These are phyloP conservation scores for Gastracanthus pulcherrimus DNA, from an alignment of 2,888 invertebrate genomes.

Conservation along the genomic window DNA sequence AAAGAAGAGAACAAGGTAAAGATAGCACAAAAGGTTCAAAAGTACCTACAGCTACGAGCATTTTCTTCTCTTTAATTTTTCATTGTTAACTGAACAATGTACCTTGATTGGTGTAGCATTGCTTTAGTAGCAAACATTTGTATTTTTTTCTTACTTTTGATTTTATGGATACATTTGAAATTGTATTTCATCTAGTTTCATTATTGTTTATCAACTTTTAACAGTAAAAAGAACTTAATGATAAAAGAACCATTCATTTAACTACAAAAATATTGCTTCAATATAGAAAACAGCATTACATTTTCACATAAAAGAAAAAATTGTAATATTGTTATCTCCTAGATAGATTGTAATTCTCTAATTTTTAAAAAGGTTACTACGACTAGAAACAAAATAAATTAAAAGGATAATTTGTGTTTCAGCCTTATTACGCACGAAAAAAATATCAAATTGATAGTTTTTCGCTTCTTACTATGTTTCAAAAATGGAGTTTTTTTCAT, in stretches of 20 bases:
- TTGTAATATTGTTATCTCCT: not conserved
- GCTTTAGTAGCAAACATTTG: not conserved
- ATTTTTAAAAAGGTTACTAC: not conserved
- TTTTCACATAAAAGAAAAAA: not conserved
- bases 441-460: not conserved
- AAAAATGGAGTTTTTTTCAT: constrained; percentile 4
- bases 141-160: not conserved
- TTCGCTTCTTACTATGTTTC: not conserved
- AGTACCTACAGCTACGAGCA: constrained; percentile 35
- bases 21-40: constrained; percentile 46
- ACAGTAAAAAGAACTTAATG: not conserved
- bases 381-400: constrained; percentile 53
- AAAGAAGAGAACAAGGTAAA: constrained; percentile 42
- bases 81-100: constrained; percentile 9
- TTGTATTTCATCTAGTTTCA: not conserved
- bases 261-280: constrained; percentile 26
- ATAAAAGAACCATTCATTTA: not conserved
- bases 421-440: constrained; percentile 29
- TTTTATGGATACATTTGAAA: not conserved
- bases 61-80: constrained; percentile 38
- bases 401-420: constrained; percentile 15
- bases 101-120: not conserved
- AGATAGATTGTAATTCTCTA: not conserved
- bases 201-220: not conserved
- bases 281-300: not conserved